phyloP scores from a whole-genome alignment of 2,797 vertebrate species.

The Poecilia gillii region DNA sequence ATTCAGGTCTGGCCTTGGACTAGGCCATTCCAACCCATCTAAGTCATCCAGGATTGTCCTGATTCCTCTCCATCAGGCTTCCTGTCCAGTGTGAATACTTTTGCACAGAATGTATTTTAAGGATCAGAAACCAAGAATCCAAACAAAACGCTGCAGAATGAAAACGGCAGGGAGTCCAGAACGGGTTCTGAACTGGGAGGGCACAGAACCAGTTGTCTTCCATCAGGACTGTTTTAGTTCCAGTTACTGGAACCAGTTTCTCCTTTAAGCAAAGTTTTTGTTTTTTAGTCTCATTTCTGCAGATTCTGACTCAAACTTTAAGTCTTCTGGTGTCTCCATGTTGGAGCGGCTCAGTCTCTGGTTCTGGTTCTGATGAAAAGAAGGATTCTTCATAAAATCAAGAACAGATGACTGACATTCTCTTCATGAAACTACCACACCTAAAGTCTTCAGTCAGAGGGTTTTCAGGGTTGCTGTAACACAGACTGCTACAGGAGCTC shows the following conservation, averaged over 20 bases:
- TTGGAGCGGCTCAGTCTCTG: neutral
- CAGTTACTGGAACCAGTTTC: neutral
- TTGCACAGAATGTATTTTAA: no score
- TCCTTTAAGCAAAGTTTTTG: neutral
- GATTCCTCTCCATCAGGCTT: neutral
- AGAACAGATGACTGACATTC: no score
- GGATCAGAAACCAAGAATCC: no score
- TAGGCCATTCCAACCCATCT: neutral
- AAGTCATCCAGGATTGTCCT: no score
- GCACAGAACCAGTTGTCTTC: neutral
- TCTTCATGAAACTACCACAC: no score
- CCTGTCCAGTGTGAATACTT: neutral
- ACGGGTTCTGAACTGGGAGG: neutral
- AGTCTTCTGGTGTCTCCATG: no score
- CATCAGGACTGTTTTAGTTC: neutral
- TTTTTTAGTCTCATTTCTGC: neutral
- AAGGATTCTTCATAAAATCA: no score
- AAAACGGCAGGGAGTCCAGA: neutral
- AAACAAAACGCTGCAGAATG: neutral
- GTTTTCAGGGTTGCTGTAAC: no score
- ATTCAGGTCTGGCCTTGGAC: neutral
- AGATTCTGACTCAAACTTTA: no score
- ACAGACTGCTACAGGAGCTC: no score
- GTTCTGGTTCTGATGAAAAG: neutral
- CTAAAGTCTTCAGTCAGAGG: no score